Evolutionary conservation across 2,888 invertebrate genomes (phyloP), one percentile per base, ranked within the genome.

Genomic region (Agriopis leucophaearia): DNA sequence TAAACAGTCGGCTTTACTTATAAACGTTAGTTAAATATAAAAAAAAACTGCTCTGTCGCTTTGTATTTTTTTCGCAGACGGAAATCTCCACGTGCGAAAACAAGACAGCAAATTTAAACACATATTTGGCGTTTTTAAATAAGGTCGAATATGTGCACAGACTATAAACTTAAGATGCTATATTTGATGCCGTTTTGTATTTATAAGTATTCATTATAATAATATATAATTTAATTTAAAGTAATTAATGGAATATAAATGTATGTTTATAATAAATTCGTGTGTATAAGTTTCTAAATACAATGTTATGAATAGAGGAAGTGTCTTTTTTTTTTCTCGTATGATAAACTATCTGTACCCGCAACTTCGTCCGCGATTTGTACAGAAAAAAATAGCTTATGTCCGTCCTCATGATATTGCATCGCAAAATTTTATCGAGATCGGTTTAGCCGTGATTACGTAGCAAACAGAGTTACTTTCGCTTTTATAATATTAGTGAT

Each of bases 151-250:
- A 50, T 50, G 35, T 35, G 18, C 12, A 8, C 1, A 50, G 18
- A 50, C 12, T 10, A 51, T 27, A 18, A 55, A 18, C 7, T 7
- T 57, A 45, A 45, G 38, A 40, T 40, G 6, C 9, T 55, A 48
- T 62, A 63, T 59, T 44, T 13, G 35, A 67, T 51, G 54, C 45
- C 42, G 52, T 66, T 62, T 62, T 57, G 38, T 66, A 52, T 62
- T 45, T 59, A 6, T 40, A 47, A 48, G 54, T 65, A 65, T 54
- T 58, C 27, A 58, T 54, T 47, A 12, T 18, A 50, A 27, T 47
- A 55, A 40, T 15, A 35, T 13, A n/a, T 50, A 13, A 45, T 42
- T 42, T 51, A 13, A 45, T 42, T 42, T 57, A 10, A 52, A 45
- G 44, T 57, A 44, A 45, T n/a, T 44, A 35, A 16, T 16, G 18